Conservation (phyloP, 64 coral and sea anemone species). For the Pachyseris speciosa region DNA sequence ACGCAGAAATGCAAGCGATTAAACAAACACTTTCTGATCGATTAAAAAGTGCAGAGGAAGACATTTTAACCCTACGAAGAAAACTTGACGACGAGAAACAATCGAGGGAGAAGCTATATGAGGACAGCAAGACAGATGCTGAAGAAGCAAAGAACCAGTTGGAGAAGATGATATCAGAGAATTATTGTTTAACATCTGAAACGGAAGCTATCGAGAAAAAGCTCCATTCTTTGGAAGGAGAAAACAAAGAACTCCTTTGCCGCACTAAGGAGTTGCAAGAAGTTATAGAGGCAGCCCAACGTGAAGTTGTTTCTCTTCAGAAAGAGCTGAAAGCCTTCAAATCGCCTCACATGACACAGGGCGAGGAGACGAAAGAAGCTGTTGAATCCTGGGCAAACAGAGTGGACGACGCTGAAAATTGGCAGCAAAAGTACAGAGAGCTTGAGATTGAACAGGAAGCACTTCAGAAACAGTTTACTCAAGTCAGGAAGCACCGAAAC, state of each 20-base stretch:
- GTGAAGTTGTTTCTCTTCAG: constrained; percentile 12
- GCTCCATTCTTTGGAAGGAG: constrained; percentile 13
- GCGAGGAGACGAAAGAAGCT: background rate
- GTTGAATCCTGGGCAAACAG: constrained; percentile 23
- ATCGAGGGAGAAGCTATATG: constrained; percentile 40
- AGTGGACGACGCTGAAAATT: background rate
- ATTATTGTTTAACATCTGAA: background rate
- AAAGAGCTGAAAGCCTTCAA: background rate
- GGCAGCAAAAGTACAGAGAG: constrained; percentile 50
- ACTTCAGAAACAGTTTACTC: constrained; percentile 76
- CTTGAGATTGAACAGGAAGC: constrained; percentile 25
- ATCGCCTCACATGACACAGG: background rate
- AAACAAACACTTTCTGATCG: background rate
- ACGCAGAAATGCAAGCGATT: background rate
- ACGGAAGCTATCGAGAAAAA: constrained; percentile 25
- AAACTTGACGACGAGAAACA: constrained; percentile 50
- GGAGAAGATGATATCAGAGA: constrained; percentile 18
- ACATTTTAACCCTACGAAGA: constrained; percentile 23
- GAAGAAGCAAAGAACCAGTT: constrained; percentile 40
- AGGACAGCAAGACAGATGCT: constrained; percentile 19
- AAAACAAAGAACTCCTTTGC: constrained; percentile 20
- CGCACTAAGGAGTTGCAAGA: constrained; percentile 11
- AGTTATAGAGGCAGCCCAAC: background rate
- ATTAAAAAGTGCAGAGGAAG: constrained; percentile 52
- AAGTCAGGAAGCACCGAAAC: constrained; percentile 94